Conservation (phyloP, 2,113 vertebrate genomes). For the Forbesichthys papilliferus region DNA sequence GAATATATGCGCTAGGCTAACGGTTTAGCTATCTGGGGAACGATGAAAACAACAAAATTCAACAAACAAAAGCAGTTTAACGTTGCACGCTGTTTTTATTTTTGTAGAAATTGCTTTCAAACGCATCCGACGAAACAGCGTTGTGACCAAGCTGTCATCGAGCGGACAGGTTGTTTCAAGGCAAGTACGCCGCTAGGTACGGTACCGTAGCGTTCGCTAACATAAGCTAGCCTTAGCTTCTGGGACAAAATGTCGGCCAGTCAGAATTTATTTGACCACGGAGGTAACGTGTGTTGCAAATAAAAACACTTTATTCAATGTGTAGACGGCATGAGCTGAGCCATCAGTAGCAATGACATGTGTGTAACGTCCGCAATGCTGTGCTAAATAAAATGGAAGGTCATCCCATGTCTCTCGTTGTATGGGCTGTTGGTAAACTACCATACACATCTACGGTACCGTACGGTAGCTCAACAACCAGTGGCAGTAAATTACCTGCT, state of each 20-base stretch:
- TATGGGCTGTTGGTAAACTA: slow-evolving; percentile 30
- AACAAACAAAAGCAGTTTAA: slow-evolving; percentile 13
- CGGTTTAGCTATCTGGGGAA: slow-evolving; percentile 34
- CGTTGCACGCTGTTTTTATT: background rate
- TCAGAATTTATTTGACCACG: slow-evolving; percentile 51
- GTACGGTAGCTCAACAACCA: slow-evolving; percentile 26
- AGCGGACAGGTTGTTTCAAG: slow-evolving; percentile 13
- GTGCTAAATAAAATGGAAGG: slow-evolving; percentile 23
- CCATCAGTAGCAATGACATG: slow-evolving; percentile 5
- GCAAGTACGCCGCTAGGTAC: slow-evolving; percentile 54
- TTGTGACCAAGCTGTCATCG: slow-evolving; percentile 56
- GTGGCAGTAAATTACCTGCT: slow-evolving; percentile 1
- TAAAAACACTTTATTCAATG: slow-evolving; percentile 21
- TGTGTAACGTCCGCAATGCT: slow-evolving; percentile 3
- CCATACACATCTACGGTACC: slow-evolving; percentile 16
- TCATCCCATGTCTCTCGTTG: slow-evolving; percentile 45
- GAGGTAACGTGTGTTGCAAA: slow-evolving; percentile 20
- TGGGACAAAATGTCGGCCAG: slow-evolving; percentile 94
- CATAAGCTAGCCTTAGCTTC: slow-evolving; percentile 61
- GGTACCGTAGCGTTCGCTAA: slow-evolving; percentile 21
- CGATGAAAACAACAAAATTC: background rate
- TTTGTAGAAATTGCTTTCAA: background rate
- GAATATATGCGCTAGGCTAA: slow-evolving; percentile 52
- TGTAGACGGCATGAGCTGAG: background rate
- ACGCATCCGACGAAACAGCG: slow-evolving; percentile 18